Conservation (phyloP, 2,113 vertebrate genomes). For the Sinocyclocheilus maitianheensis region DNA sequence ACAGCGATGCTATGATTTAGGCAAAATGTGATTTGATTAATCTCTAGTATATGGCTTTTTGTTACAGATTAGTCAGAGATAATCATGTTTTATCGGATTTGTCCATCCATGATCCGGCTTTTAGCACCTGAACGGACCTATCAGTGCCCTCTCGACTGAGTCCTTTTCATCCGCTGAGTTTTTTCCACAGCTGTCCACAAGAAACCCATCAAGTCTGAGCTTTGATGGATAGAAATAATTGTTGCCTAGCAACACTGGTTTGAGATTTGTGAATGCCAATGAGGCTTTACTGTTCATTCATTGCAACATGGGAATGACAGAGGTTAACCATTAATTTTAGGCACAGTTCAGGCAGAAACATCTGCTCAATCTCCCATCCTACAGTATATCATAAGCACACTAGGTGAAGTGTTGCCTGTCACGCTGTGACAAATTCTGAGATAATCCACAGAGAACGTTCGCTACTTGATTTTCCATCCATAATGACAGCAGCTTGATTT, state of each 20-base stretch:
- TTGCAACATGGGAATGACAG: constrained; percentile 25
- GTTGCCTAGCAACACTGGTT: constrained; percentile 53
- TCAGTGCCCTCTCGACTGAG: not conserved
- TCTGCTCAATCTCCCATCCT: constrained; percentile 44
- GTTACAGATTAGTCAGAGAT: constrained; percentile 4
- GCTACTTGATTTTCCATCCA: not conserved
- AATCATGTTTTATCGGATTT: not conserved
- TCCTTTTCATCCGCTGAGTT: not conserved
- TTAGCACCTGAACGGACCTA: not conserved
- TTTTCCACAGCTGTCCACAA: constrained; percentile 15
- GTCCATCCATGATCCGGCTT: not conserved
- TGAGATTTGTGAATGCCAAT: constrained; percentile 31
- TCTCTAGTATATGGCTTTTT: constrained; percentile 1
- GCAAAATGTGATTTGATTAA: constrained; percentile 6
- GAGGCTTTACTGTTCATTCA: constrained; percentile 39
- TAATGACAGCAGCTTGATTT: not conserved
- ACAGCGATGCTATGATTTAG: not conserved
- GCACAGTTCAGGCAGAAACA: constrained; percentile 37
- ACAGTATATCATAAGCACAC: constrained; percentile 5
- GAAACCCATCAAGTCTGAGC: constrained; percentile 7
- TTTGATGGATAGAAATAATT: constrained; percentile 30
- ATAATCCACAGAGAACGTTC: constrained; percentile 1
- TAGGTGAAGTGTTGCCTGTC: not conserved
- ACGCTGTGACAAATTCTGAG: not conserved
- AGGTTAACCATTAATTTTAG: constrained; percentile 51